Conservation (phyloP, 2,797 vertebrate species). For the Monodelphis domestica region DNA sequence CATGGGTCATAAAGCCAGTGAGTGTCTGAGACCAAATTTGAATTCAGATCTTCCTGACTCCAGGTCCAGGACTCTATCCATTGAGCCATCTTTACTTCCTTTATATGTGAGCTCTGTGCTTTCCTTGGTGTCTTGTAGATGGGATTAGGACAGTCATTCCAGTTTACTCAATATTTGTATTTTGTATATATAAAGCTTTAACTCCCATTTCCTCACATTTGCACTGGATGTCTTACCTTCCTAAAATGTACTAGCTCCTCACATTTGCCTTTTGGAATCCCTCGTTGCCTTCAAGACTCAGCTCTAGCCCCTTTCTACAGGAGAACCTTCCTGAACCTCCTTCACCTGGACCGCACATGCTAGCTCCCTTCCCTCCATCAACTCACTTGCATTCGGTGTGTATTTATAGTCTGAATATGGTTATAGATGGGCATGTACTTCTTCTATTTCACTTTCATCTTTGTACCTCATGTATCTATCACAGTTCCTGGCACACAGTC, state of each 20-base stretch:
- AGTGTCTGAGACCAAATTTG: not conserved
- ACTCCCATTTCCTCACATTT: not conserved
- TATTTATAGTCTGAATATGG: not conserved
- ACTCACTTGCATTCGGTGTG: not conserved
- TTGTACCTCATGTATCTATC: not conserved
- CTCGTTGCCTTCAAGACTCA: too few species aligned
- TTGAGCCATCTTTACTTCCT: not conserved
- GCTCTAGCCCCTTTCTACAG: not conserved
- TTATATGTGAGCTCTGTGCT: not conserved
- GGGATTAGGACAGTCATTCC: not conserved
- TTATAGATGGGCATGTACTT: not conserved
- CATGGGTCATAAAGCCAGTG: not conserved
- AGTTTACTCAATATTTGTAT: not conserved
- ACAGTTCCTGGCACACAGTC: not conserved
- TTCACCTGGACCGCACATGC: too few species aligned
- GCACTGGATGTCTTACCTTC: not conserved
- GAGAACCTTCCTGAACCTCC: not conserved
- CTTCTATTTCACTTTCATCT: not conserved
- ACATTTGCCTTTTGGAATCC: not conserved
- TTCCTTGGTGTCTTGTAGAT: not conserved
- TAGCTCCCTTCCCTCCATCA: not conserved
- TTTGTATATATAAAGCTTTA: not conserved
- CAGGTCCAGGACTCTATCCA: too few species aligned
- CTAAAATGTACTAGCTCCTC: not conserved
- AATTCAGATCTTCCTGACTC: not conserved